These are phyloP conservation scores for Trichopria drosophilae DNA, from an alignment of 2,888 invertebrate genomes.

Conservation along the genomic window DNA sequence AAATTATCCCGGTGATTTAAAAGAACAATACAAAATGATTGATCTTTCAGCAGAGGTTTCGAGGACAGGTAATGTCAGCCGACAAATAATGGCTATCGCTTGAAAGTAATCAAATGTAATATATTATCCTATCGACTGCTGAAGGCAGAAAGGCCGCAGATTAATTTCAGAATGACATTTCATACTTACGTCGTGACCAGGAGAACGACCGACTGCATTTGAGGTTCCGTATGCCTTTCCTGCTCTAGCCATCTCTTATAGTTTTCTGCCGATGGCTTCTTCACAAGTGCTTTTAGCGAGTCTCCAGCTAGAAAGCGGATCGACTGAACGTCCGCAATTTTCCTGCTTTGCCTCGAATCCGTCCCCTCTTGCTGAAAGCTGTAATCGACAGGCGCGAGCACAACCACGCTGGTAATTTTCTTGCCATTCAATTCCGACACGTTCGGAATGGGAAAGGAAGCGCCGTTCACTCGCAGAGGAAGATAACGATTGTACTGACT, in stretches of 20 bases:
- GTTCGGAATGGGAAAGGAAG: constrained; percentile 82
- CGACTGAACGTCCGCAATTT: constrained; percentile 67
- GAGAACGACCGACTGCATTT: constrained; percentile 79
- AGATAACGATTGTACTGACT: constrained; percentile 81
- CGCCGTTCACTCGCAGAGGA: constrained; percentile 81
- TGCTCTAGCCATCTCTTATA: constrained; percentile 79
- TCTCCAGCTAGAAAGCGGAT: constrained; percentile 76
- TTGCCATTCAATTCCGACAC: constrained; percentile 74
- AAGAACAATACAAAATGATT: too few species aligned
- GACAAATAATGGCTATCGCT: too few species aligned
- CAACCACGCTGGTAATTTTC: constrained; percentile 82
- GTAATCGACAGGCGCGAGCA: constrained; percentile 80
- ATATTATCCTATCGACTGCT: too few species aligned
- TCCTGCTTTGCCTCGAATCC: constrained; percentile 44
- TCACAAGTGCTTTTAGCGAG: constrained; percentile 73
- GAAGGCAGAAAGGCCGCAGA: too few species aligned
- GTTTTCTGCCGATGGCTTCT: constrained; percentile 75
- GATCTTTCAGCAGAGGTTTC: too few species aligned
- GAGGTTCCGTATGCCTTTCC: constrained; percentile 74
- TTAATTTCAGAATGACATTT: not conserved
- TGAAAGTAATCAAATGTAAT: too few species aligned
- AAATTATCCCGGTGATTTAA: too few species aligned
- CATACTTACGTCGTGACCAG: constrained; percentile 77
- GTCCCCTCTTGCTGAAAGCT: constrained; percentile 59
- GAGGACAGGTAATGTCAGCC: too few species aligned